phyloP scores from a whole-genome alignment of 1,140 invertebrate genomes.

The Tetraneura akinire region DNA sequence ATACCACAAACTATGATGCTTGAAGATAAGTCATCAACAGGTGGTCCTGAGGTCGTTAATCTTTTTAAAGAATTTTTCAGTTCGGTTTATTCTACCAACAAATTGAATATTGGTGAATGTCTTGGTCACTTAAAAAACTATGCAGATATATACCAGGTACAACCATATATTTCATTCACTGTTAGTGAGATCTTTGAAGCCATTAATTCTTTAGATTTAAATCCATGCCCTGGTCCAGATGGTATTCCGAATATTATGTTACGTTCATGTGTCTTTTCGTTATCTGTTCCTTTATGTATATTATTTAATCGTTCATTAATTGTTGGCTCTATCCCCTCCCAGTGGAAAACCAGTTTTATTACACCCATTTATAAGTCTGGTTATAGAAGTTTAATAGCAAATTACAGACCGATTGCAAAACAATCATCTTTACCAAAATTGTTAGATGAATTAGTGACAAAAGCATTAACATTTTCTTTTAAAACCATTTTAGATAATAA shows the following conservation, averaged over 20 bases:
- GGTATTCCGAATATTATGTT: neutral
- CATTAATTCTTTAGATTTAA: neutral
- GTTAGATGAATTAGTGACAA: neutral
- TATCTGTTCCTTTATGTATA: neutral
- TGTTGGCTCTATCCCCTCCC: neutral
- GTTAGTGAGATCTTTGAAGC: too few species aligned
- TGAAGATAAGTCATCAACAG: neutral
- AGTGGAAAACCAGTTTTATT: slow-evolving; percentile 3
- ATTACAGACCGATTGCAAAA: neutral
- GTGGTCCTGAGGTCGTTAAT: neutral
- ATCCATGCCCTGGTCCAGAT: neutral
- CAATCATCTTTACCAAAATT: neutral
- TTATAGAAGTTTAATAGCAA: neutral
- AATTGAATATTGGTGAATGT: neutral
- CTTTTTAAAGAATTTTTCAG: slow-evolving; percentile 7
- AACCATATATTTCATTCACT: too few species aligned
- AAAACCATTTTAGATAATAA: neutral
- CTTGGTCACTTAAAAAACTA: neutral
- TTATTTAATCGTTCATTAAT: neutral
- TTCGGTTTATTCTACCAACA: neutral
- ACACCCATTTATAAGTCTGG: neutral
- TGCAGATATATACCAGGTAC: neutral
- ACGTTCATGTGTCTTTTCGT: neutral
- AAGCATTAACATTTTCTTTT: neutral
- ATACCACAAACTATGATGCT: neutral